Percentiles rank a stretch among this genome's conserved stretches.
Conservation (phyloP, 2,113 vertebrate genomes). For the Ameiurus melas region DNA sequence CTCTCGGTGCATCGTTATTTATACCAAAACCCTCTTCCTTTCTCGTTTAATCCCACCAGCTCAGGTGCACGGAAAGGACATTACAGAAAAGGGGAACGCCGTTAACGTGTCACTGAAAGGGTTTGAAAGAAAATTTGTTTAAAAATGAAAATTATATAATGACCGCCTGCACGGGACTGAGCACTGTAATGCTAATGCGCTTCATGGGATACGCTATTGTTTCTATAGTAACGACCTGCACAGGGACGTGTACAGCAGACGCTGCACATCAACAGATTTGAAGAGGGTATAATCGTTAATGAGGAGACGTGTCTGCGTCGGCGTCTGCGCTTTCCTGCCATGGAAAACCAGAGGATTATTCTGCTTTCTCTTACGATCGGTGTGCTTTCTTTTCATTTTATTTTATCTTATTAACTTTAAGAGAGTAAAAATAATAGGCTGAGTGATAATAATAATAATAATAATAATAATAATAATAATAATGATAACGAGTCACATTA, state of each 20-base stretch:
- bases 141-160: neutral
- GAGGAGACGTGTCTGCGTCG: neutral
- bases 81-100: neutral
- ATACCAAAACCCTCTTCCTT: neutral
- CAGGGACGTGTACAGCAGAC: neutral
- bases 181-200: neutral
- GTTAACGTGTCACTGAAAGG: neutral
- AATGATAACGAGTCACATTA: too few relatives aligned
- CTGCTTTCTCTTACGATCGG: neutral
- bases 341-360: neutral
- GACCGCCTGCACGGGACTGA: neutral
- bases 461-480: too few relatives aligned
- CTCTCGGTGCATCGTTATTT: neutral
- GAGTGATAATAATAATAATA: too few relatives aligned
- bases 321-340: neutral
- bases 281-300: too few relatives aligned
- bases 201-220: neutral
- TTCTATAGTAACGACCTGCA: neutral
- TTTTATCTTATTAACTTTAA: too few relatives aligned
- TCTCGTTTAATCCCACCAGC: neutral
- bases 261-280: neutral
- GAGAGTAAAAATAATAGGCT: neutral
- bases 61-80: neutral
- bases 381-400: too few relatives aligned
- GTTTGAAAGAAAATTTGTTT: neutral